Conservation (phyloP, 2,888 invertebrate species). For the Spisula subtruncata region DNA sequence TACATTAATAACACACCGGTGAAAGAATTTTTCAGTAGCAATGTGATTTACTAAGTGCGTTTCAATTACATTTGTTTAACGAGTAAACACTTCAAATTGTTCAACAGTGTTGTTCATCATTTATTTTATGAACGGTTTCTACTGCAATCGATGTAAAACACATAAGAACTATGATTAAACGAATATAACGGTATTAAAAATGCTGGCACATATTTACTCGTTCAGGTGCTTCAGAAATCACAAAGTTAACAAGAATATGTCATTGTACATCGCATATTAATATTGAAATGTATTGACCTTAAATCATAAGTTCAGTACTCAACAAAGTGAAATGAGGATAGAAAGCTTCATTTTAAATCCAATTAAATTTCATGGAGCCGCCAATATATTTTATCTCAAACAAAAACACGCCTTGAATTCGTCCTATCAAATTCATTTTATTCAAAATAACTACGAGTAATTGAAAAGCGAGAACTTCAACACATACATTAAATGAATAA, state of each 20-base stretch:
- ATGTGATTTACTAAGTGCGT: background rate
- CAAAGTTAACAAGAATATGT: too few relatives aligned
- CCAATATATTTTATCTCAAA: too few relatives aligned
- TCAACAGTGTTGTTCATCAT: background rate
- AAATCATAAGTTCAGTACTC: too few relatives aligned
- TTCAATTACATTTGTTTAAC: constrained; percentile 10
- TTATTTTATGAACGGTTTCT: background rate
- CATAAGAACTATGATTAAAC: background rate
- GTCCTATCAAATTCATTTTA: background rate
- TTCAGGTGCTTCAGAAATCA: background rate
- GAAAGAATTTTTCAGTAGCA: background rate
- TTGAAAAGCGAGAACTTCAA: background rate
- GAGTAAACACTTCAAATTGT: constrained; percentile 2
- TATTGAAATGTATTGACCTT: too few relatives aligned
- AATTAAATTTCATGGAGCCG: too few relatives aligned
- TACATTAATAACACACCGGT: background rate
- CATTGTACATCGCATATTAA: too few relatives aligned
- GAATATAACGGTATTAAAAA: background rate
- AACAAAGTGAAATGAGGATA: too few relatives aligned
- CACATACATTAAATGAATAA: background rate
- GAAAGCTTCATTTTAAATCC: too few relatives aligned
- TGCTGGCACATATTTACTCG: background rate
- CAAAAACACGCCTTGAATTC: too few relatives aligned
- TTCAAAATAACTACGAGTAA: background rate
- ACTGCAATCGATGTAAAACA: background rate